A percentile compares a stretch with the other conserved stretches of the same genome.
phyloP scores from a whole-genome alignment of 1,140 invertebrate genomes.

The Bombus confusus region DNA sequence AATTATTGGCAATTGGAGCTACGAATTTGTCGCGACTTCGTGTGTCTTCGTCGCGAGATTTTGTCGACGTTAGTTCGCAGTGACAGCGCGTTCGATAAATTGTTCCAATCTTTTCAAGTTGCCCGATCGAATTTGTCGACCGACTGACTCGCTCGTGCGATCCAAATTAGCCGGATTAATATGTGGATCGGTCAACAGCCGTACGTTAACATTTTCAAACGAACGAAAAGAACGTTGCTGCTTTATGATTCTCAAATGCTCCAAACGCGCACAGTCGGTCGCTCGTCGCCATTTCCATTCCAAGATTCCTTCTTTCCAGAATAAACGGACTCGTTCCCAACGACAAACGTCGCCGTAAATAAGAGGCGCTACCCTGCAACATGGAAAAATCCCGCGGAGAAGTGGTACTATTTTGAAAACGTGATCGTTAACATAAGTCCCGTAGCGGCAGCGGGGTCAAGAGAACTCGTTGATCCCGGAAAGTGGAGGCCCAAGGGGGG shows the following conservation, averaged over 20 bases:
- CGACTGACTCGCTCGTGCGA: not conserved
- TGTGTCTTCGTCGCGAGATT: not conserved
- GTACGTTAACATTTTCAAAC: not conserved
- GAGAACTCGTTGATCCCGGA: conserved; percentile 43
- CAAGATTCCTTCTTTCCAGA: not conserved
- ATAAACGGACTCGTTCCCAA: not conserved
- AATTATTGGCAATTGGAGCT: not conserved
- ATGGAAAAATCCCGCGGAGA: not conserved
- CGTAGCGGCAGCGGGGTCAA: not conserved
- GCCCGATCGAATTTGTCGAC: conserved; percentile 11
- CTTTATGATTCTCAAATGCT: not conserved
- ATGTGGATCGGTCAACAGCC: not conserved
- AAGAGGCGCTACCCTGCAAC: not conserved
- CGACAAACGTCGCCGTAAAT: not conserved
- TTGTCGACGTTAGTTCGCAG: not conserved
- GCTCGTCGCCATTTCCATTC: not conserved
- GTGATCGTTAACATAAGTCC: conserved; percentile 3
- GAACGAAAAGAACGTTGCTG: not conserved
- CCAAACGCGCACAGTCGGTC: not conserved
- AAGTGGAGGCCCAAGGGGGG: conserved; percentile 23
- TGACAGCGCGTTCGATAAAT: conserved; percentile 9
- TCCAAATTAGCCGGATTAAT: not conserved
- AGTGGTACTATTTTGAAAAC: conserved; percentile 29
- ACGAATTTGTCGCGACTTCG: not conserved
- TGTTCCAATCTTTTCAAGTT: not conserved